Evolutionary conservation across 1,140 invertebrate species (phyloP).

Genomic region (Saxidomus purpurata): DNA sequence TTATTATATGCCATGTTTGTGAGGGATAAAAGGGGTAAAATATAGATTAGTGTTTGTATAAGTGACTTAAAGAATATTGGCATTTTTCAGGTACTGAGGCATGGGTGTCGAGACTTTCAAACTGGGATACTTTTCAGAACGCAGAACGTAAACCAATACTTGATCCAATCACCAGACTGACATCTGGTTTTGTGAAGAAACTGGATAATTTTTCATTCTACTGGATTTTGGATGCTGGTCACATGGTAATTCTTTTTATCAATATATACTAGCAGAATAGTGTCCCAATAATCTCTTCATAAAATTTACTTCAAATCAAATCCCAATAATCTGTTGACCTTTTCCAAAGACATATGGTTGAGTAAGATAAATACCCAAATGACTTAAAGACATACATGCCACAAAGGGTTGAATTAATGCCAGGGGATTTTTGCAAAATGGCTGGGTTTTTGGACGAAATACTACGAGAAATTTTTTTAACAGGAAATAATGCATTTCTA

Average conservation of each 20-base stretch:
- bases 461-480: too few species aligned
- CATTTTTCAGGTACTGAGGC: constrained; percentile 88
- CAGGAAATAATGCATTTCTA: too few species aligned
- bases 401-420: too few species aligned
- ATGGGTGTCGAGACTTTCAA: constrained; percentile 92
- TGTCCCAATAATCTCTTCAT: not conserved
- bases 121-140: constrained; percentile 88
- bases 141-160: constrained; percentile 88
- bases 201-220: constrained; percentile 91
- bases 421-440: too few species aligned
- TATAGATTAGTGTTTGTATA: too few species aligned
- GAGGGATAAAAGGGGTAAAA: too few species aligned
- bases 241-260: constrained; percentile 88
- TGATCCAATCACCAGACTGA: constrained; percentile 86
- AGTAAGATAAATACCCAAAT: too few species aligned
- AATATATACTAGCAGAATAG: too few species aligned
- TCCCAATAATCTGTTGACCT: not conserved
- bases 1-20: too few species aligned
- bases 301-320: not conserved
- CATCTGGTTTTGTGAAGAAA: constrained; percentile 90
- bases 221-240: constrained; percentile 91
- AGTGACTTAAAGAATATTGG: too few species aligned
- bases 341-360: not conserved
- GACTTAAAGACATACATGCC: too few species aligned
- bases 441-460: too few species aligned